phyloP scores from a whole-genome alignment of 2,888 invertebrate genomes.

The Heteromurus nitidus region DNA sequence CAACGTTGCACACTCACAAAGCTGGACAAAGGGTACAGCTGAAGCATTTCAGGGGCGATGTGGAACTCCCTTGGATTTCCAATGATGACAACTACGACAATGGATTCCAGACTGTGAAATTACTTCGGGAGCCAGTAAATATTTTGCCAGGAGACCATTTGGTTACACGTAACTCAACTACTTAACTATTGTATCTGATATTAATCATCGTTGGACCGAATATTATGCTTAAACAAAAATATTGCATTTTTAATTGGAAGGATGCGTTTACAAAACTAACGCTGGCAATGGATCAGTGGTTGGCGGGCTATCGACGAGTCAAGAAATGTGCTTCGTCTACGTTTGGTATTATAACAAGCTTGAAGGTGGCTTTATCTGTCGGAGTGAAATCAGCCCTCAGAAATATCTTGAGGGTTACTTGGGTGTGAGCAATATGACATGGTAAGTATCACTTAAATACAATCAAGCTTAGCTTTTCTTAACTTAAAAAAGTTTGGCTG shows the following conservation, averaged over 20 bases:
- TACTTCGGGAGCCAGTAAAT: not conserved
- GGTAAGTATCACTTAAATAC: not conserved
- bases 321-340: conserved; percentile 47
- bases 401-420: not conserved
- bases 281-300: conserved; percentile 29
- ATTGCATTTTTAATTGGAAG: not conserved
- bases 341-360: conserved; percentile 34
- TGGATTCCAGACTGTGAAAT: conserved; percentile 17
- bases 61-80: conserved; percentile 44
- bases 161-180: not conserved
- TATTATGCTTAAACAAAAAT: not conserved
- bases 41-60: conserved; percentile 25
- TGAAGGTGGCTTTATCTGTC: not conserved
- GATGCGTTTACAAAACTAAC: conserved; percentile 30
- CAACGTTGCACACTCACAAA: conserved; percentile 48
- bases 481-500: too few relatives aligned
- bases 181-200: not conserved
- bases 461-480: too few relatives aligned
- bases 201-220: too few relatives aligned
- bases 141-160: conserved; percentile 42
- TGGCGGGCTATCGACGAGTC: conserved; percentile 24
- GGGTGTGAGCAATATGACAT: not conserved
- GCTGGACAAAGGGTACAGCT: conserved; percentile 37
- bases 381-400: conserved; percentile 4
- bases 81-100: conserved; percentile 34